A percentile compares a stretch with the other conserved stretches of the same genome.
Conservation (phyloP, 2,113 vertebrate genomes). For the Channa argus region DNA sequence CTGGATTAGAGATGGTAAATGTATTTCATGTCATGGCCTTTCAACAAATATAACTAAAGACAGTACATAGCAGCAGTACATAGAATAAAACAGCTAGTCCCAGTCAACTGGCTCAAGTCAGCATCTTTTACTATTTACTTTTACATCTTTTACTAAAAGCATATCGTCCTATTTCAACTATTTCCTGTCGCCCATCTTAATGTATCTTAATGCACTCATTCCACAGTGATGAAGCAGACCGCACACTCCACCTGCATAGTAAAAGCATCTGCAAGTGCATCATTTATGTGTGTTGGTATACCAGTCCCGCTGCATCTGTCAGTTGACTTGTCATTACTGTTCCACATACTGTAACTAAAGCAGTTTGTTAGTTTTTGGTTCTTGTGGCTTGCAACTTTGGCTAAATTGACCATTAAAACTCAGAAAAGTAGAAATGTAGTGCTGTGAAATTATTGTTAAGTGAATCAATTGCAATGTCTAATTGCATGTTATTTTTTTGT, state of each 20-base stretch:
- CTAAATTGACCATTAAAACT: conserved; percentile 6
- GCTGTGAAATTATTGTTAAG: not conserved
- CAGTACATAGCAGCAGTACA: too few species aligned
- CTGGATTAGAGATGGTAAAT: not conserved
- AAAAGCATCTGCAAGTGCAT: not conserved
- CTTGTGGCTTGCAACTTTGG: not conserved
- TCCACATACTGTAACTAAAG: not conserved
- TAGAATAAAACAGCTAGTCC: too few species aligned
- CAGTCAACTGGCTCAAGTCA: too few species aligned
- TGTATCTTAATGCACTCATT: too few species aligned
- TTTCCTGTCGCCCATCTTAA: not conserved
- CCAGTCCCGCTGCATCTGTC: not conserved
- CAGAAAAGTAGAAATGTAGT: not conserved
- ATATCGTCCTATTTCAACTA: too few species aligned
- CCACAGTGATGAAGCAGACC: not conserved
- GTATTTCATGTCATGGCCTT: not conserved
- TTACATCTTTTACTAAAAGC: too few species aligned
- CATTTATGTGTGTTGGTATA: not conserved
- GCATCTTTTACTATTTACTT: too few species aligned
- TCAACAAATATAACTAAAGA: too few species aligned
- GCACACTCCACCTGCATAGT: not conserved
- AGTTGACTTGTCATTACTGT: not conserved
- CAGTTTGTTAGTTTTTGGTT: not conserved
- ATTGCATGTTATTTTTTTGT: not conserved
- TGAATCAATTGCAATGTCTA: not conserved